Evolutionary conservation across 2,797 vertebrate species (phyloP), one percentile per base, ranked within the genome.

Genomic region (Arnoldichthys spilopterus): DNA sequence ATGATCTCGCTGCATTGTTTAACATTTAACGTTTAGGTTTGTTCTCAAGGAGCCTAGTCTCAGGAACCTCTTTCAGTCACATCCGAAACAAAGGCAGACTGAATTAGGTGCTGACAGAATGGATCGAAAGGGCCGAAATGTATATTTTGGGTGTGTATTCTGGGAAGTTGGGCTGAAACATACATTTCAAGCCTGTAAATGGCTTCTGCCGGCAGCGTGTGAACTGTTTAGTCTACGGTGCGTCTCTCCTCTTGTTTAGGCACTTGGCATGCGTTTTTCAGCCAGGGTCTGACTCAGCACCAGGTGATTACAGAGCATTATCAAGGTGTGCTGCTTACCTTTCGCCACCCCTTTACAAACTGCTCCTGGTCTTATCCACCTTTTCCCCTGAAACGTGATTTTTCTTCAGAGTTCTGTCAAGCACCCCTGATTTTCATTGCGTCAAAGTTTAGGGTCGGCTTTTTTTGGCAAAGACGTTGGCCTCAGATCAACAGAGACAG

Each of bases 221-320:
- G 37, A 54, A 54, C 51, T 66, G 73, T 63, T 78, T 40, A 58
- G 56, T 71, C 78, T 78, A 53, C 62, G 40, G 56, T 40, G 59
- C 45, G 49, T 58, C 74, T 59, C 54, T 69, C 26, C 58, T 64
- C 54, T 59, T 81, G 62, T 73, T 76, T 74, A 59, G 74, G 72
- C 72, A 77, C 76, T 76, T 78, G 63, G 28, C 51, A 62, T 66
- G 28, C 54, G 83, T 72, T 83, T 83, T 77, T 76, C 74, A 83
- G 69, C 45, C 66, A 63, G 64, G 74, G 70, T 79, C 84, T 81
- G 85, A 84, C 81, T 85, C 83, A 86, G 77, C 81, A 82, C 56
- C 59, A 75, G 67, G 79, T 70, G 75, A 75, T 82, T 83, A 85
- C 81, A 71, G 66, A 83, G 72, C 77, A 62, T 76, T 83, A 77